Percentiles rank a stretch among this genome's conserved stretches.
These are phyloP conservation scores for Neomorphus geoffroyi DNA, from an alignment of 2,797 vertebrate species.

Conservation along the genomic window DNA sequence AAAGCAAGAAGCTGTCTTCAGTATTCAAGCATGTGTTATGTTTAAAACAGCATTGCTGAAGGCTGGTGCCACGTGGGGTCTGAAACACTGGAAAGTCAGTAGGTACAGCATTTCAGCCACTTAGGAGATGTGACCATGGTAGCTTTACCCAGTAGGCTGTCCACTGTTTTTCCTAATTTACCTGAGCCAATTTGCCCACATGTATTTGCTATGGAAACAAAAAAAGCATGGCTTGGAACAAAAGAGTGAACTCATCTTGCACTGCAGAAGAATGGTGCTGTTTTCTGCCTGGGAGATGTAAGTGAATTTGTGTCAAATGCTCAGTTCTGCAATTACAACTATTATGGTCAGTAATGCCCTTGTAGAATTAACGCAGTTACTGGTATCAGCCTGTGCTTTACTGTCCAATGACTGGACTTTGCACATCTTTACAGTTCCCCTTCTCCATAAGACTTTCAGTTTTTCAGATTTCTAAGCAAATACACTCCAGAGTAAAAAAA, in stretches of 20 bases:
- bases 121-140: accelerated
- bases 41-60: background rate
- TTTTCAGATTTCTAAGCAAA: conserved; percentile 41
- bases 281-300: background rate
- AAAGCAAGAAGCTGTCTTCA: background rate
- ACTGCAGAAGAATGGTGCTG: background rate
- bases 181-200: background rate
- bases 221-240: accelerated
- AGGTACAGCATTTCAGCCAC: accelerated
- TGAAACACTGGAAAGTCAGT: accelerated
- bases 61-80: background rate
- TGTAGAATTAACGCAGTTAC: background rate
- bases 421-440: background rate
- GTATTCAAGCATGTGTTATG: background rate
- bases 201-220: background rate
- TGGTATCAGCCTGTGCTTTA: background rate
- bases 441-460: background rate
- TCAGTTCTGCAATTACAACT: background rate
- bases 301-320: background rate
- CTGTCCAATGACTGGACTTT: background rate
- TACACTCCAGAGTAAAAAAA: conserved; percentile 14
- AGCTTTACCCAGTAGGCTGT: background rate
- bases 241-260: background rate
- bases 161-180: background rate
- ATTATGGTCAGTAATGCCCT: background rate